Conservation (phyloP, 2,797 vertebrate species). For the Clarias fuscus region DNA sequence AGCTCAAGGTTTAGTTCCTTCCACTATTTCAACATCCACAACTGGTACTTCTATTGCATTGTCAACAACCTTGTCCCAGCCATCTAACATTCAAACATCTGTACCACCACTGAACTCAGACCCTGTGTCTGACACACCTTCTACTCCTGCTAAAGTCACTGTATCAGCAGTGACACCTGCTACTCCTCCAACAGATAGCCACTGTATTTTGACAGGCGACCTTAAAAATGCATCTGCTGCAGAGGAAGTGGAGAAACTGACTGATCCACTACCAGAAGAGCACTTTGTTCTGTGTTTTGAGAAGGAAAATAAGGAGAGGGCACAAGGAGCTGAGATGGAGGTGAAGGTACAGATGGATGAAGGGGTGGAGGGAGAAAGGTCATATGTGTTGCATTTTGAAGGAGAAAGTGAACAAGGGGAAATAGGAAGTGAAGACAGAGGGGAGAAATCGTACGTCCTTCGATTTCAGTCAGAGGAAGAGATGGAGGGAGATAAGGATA, state of each 20-base stretch:
- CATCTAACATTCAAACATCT: conserved; percentile 34
- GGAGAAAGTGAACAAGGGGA: conserved; percentile 61
- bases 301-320: conserved; percentile 56
- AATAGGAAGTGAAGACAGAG: conserved; percentile 58
- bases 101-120: conserved; percentile 44
- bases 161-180: conserved; percentile 48
- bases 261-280: conserved; percentile 63
- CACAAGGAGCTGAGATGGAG: conserved; percentile 53
- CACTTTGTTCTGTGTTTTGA: conserved; percentile 77
- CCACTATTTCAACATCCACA: conserved; percentile 28
- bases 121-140: conserved; percentile 55
- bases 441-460: conserved; percentile 72
- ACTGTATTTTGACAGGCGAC: conserved; percentile 43
- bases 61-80: conserved; percentile 13
- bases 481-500: conserved; percentile 63
- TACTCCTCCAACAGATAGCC: conserved; percentile 36
- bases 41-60: conserved; percentile 23
- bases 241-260: conserved; percentile 57
- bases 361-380: conserved; percentile 58
- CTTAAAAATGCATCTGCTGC: conserved; percentile 46
- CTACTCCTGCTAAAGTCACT: conserved; percentile 37
- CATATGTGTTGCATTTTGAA: conserved; percentile 76
- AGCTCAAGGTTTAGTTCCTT: conserved; percentile 36
- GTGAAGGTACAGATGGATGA: conserved; percentile 62
- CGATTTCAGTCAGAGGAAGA: conserved; percentile 71